A percentile compares a stretch with the other conserved stretches of the same genome.
Conservation (phyloP, 2,888 invertebrate genomes). For the Erebia aethiops region DNA sequence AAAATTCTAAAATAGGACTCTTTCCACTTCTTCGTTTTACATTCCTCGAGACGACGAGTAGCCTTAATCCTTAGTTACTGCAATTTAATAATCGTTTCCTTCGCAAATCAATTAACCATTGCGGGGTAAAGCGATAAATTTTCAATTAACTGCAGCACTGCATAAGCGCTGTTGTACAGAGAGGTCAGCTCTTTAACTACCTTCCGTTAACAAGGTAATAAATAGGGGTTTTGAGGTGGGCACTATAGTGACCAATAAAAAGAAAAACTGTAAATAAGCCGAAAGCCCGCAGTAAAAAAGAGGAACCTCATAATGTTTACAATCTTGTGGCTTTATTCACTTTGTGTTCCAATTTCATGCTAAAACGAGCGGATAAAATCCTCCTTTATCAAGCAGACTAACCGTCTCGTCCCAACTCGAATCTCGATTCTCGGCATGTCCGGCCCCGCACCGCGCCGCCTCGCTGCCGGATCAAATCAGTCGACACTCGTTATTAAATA, state of each 20-base stretch:
- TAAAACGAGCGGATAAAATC: constrained; percentile 82
- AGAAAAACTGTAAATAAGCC: constrained; percentile 77
- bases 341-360: constrained; percentile 84
- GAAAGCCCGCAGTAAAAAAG: constrained; percentile 78
- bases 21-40: constrained; percentile 52
- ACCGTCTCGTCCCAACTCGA: constrained; percentile 63
- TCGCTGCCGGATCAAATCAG: constrained; percentile 41
- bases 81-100: constrained; percentile 58
- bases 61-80: constrained; percentile 41
- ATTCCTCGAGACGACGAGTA: constrained; percentile 47
- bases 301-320: constrained; percentile 81
- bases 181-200: constrained; percentile 73
- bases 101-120: constrained; percentile 70
- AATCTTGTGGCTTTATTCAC: constrained; percentile 83
- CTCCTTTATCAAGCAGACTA: constrained; percentile 80
- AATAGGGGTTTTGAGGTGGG: constrained; percentile 69
- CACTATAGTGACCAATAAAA: constrained; percentile 75
- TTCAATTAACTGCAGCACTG: constrained; percentile 68
- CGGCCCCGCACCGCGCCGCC: constrained; percentile 39
- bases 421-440: constrained; percentile 47
- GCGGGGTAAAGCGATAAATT: constrained; percentile 70
- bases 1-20: constrained; percentile 53
- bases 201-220: constrained; percentile 81
- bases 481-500: constrained; percentile 66
- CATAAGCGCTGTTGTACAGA: constrained; percentile 60